Evolutionary conservation across 2,797 vertebrate species (phyloP).

Genomic region (Cottoperca gobio): DNA sequence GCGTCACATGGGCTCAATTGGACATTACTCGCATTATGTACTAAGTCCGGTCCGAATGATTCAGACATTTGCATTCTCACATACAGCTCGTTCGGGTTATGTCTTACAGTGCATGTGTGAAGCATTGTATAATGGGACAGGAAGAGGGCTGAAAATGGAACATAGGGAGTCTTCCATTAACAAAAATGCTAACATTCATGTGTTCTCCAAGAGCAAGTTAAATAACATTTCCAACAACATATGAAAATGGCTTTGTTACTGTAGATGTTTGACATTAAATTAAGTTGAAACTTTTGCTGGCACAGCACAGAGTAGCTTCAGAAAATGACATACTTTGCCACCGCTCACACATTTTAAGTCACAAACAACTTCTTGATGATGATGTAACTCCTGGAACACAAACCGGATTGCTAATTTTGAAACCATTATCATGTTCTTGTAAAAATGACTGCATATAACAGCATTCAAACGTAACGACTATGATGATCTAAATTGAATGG

Average conservation of each 20-base stretch:
- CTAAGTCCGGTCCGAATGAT: no score
- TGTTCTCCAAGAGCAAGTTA: neutral
- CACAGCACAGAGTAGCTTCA: neutral
- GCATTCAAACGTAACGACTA: neutral
- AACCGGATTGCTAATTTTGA: neutral
- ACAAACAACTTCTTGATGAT: neutral
- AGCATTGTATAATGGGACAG: neutral
- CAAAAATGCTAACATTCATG: neutral
- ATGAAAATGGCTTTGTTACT: neutral
- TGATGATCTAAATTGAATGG: neutral
- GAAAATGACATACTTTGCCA: neutral
- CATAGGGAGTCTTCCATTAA: neutral
- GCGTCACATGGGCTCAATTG: no score
- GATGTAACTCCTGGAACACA: slow-evolving; percentile 3
- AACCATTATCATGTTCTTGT: neutral
- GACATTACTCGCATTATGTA: no score
- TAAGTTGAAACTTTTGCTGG: neutral
- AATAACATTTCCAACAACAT: neutral
- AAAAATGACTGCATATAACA: slow-evolving; percentile 11
- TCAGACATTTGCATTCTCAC: no score
- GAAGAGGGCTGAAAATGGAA: neutral
- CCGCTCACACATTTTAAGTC: neutral
- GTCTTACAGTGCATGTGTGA: no score
- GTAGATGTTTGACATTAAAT: neutral
- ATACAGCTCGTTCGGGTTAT: no score